These are phyloP conservation scores for Trigoniulus corallinus DNA, from an alignment of 1,140 invertebrate species.

Conservation along the genomic window DNA sequence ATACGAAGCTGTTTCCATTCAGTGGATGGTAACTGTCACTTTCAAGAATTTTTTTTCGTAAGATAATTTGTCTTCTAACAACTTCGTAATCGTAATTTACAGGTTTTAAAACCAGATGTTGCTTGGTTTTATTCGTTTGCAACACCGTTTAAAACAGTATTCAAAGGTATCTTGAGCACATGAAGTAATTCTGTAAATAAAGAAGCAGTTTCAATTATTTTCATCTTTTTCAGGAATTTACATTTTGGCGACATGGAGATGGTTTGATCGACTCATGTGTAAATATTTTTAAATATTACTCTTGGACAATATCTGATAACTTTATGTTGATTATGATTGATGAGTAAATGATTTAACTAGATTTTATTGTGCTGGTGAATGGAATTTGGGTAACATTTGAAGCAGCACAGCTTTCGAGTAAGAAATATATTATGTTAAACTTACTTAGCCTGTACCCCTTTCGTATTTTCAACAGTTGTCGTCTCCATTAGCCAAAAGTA, in stretches of 20 bases:
- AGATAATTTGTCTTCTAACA: constrained; percentile 30
- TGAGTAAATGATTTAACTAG: constrained; percentile 22
- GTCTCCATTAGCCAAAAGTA: too few relatives aligned
- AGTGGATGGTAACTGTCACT: constrained; percentile 46
- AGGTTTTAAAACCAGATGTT: constrained; percentile 26
- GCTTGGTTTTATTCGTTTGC: constrained; percentile 21
- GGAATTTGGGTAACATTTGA: constrained; percentile 18
- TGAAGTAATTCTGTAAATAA: not conserved
- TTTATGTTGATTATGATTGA: constrained; percentile 16
- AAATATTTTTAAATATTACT: too few relatives aligned
- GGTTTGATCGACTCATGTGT: not conserved
- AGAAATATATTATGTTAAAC: not conserved
- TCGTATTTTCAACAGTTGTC: too few relatives aligned
- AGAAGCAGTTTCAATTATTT: not conserved
- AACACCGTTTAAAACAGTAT: constrained; percentile 19
- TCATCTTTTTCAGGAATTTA: not conserved
- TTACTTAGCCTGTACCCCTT: too few relatives aligned
- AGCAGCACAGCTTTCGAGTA: constrained; percentile 25
- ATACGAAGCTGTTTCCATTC: constrained; percentile 52
- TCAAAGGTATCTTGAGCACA: not conserved
- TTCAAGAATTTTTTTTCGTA: constrained; percentile 38
- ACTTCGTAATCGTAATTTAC: constrained; percentile 57
- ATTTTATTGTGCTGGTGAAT: constrained; percentile 8
- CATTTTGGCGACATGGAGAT: not conserved
- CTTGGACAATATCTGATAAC: too few relatives aligned